These are phyloP conservation scores for Philonicus albiceps DNA, from an alignment of 2,888 invertebrate genomes.

Conservation along the genomic window DNA sequence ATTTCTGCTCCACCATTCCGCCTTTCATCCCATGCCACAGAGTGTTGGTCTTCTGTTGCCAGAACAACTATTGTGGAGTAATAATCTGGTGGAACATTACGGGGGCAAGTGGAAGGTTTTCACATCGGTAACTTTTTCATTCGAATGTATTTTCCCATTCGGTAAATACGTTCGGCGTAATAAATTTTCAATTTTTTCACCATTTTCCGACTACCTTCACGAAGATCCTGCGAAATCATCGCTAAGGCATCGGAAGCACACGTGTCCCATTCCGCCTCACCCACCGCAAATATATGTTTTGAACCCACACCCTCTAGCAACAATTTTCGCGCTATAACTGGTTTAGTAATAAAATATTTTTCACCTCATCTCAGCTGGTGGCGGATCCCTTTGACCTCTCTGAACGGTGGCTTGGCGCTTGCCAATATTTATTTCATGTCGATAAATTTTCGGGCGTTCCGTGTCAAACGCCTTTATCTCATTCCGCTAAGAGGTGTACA, in stretches of 20 bases:
- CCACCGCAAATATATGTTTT: slow-evolving; percentile 1
- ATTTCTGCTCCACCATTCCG: neutral
- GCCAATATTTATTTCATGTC: slow-evolving; percentile 24
- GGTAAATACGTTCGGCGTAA: neutral
- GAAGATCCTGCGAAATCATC: slow-evolving; percentile 23
- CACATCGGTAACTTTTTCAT: neutral
- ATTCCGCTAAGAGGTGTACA: slow-evolving; percentile 33
- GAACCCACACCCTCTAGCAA: neutral
- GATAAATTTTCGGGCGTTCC: slow-evolving; percentile 38
- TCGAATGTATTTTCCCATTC: neutral
- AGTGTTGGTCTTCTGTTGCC: neutral
- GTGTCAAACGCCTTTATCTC: slow-evolving; percentile 37
- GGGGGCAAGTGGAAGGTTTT: neutral
- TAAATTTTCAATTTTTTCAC: slow-evolving; percentile 37
- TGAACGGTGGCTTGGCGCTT: neutral
- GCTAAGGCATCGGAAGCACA: slow-evolving; percentile 4
- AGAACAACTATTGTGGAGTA: neutral
- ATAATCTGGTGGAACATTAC: neutral
- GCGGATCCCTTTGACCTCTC: neutral
- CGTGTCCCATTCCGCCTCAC: neutral
- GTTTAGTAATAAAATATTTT: slow-evolving; percentile 40
- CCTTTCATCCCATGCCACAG: neutral
- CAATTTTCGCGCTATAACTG: slow-evolving; percentile 38
- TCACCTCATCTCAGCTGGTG: slow-evolving; percentile 26
- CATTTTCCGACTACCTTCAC: neutral